Evolutionary conservation across 1,140 invertebrate genomes (phyloP), one percentile per base, ranked within the genome.

Genomic region (Dryas iulia): DNA sequence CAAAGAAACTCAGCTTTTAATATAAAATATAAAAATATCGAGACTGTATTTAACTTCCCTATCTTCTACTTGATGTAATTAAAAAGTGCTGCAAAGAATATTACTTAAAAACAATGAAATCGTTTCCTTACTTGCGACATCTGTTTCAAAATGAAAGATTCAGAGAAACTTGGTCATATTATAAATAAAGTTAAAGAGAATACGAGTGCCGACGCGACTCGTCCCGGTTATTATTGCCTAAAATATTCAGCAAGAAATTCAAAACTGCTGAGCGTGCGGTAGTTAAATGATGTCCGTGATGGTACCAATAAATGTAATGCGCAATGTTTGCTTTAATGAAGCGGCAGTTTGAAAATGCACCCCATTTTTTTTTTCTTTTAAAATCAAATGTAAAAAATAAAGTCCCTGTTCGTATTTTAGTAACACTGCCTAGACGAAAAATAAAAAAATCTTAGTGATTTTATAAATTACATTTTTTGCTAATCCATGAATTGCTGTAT

Each of bases 111-210:
- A 66, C 39, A 66, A 14, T 54, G 8, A 66, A 65, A 47, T 33
- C 21, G 54, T 26, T 52, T 30, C 25, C 33, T 24, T 52, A 59
- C n/a, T 66, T 14, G 56, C 26, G 56, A 52, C 64, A 66, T 58
- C 64, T 66, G 64, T 25, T 52, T 28, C 56, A 28, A 66, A 66
- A 66, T 66, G 26, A 59, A 35, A 66, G 12, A 56, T 54, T 54
- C n/a, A 31, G 24, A 53, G 28, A 47, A 62, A 52, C 8, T 21
- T 56, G 1, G 14, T 52, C 18, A 33, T 23, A 25, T 53, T 53
- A 53, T 30, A 31, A 30, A 54, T 54, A 63, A 63, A 14, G 28
- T 54, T 24, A 18, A 63, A 26, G 12, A 1, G 39, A 61, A 61
- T 47, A 26, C 59, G 28, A 63, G 47, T 31, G 14, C 21, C 0